Conservation (phyloP, 2,888 invertebrate genomes). For the Ypsolopha sequella region DNA sequence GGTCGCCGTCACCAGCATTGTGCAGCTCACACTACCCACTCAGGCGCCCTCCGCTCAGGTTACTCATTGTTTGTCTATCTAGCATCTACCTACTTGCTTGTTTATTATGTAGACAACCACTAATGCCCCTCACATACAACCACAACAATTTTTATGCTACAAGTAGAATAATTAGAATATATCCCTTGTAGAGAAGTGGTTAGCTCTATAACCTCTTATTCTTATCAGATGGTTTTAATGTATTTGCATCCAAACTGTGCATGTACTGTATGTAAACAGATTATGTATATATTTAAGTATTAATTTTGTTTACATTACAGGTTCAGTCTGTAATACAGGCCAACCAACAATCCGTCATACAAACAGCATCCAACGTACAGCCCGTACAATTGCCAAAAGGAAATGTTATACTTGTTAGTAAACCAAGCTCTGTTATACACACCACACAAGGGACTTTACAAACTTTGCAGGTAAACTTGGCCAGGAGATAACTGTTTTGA, state of each 20-base stretch:
- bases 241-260: no score
- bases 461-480: slow-evolving; percentile 79
- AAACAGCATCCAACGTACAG: slow-evolving; percentile 89
- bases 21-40: slow-evolving; percentile 84
- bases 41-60: slow-evolving; percentile 78
- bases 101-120: no score
- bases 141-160: no score
- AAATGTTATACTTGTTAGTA: slow-evolving; percentile 90
- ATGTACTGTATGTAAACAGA: no score
- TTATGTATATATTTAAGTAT: slow-evolving; percentile 3
- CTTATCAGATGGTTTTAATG: no score
- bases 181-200: no score
- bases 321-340: slow-evolving; percentile 97
- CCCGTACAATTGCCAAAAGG: slow-evolving; percentile 87
- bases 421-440: slow-evolving; percentile 93
- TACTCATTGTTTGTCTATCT: slow-evolving; percentile 11
- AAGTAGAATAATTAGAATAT: no score
- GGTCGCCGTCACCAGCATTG: slow-evolving; percentile 80
- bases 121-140: no score
- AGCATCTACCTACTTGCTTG: slow-evolving; percentile 9
- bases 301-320: slow-evolving; percentile 55
- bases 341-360: slow-evolving; percentile 96
- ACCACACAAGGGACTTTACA: slow-evolving; percentile 90
- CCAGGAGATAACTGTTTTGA: not conserved
- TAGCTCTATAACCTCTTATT: no score